Conservation (phyloP, 2,888 invertebrate species). For the Junonia oenone region DNA sequence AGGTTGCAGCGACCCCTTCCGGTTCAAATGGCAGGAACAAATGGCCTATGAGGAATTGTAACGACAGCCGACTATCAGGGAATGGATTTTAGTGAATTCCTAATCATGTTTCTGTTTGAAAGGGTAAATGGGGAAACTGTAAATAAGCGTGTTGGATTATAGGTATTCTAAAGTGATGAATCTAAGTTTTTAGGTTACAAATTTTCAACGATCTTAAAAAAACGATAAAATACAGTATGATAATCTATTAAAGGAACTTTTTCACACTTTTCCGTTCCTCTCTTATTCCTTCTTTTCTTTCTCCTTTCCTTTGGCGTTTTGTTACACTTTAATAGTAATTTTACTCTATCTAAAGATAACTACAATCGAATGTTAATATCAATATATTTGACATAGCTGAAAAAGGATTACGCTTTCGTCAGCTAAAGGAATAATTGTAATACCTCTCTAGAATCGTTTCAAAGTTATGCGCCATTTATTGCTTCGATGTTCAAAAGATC, state of each 20-base stretch:
- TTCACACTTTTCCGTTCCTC: no score
- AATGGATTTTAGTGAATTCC: background rate
- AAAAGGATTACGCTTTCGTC: background rate
- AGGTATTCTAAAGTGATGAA: no score
- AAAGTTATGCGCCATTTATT: constrained; percentile 6
- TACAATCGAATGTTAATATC: background rate
- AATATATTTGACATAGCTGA: background rate
- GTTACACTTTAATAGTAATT: background rate
- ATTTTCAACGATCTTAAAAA: no score
- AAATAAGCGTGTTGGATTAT: no score
- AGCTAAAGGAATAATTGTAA: constrained; percentile 1
- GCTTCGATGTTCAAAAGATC: constrained; percentile 11
- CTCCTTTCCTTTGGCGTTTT: no score
- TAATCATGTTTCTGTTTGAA: background rate
- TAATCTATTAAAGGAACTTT: no score
- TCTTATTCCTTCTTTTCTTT: no score
- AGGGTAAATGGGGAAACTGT: background rate
- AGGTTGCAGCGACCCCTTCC: constrained; percentile 22
- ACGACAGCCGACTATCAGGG: background rate
- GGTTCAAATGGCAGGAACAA: constrained; percentile 21
- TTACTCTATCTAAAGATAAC: background rate
- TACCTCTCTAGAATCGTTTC: constrained; percentile 4
- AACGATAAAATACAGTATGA: no score
- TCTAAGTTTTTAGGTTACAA: no score
- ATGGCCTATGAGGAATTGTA: constrained; percentile 14